Evolutionary conservation across 2,888 invertebrate species (phyloP).

Genomic region (Chrysomela aeneicollis): DNA sequence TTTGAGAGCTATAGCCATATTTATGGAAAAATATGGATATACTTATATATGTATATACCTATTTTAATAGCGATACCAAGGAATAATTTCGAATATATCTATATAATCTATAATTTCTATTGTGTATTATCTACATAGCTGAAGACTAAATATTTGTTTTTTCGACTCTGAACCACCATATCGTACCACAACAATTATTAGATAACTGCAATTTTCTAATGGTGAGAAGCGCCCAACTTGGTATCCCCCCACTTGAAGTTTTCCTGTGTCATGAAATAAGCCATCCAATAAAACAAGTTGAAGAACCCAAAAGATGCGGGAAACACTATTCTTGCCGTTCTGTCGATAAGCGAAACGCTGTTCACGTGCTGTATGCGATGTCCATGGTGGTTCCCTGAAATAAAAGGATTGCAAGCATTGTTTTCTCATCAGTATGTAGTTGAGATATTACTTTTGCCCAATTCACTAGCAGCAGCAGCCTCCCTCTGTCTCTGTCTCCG

Average conservation of each 20-base stretch:
- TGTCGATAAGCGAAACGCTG: constrained; percentile 87
- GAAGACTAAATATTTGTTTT: no score
- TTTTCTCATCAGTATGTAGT: background rate
- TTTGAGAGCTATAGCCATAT: no score
- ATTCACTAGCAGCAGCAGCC: constrained; percentile 66
- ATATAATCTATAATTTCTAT: no score
- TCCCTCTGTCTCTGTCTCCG: constrained; percentile 77
- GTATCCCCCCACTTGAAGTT: constrained; percentile 79
- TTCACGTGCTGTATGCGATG: constrained; percentile 73
- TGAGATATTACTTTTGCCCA: constrained; percentile 21
- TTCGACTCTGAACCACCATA: no score
- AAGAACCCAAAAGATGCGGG: constrained; percentile 87
- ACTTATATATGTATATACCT: no score
- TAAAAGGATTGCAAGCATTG: constrained; percentile 7
- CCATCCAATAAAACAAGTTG: constrained; percentile 90
- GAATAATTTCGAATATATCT: no score
- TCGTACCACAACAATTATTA: no score
- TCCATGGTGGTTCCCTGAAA: constrained; percentile 59
- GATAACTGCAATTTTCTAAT: no score
- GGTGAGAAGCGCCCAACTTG: constrained; percentile 60
- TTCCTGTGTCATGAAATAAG: constrained; percentile 80
- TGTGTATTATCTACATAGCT: no score
- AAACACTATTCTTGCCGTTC: constrained; percentile 80
- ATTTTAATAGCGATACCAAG: no score
- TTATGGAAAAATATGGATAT: no score